Evolutionary conservation across 2,888 invertebrate genomes (phyloP), one percentile per base, ranked within the genome.

Genomic region (Aphodius sticticus): DNA sequence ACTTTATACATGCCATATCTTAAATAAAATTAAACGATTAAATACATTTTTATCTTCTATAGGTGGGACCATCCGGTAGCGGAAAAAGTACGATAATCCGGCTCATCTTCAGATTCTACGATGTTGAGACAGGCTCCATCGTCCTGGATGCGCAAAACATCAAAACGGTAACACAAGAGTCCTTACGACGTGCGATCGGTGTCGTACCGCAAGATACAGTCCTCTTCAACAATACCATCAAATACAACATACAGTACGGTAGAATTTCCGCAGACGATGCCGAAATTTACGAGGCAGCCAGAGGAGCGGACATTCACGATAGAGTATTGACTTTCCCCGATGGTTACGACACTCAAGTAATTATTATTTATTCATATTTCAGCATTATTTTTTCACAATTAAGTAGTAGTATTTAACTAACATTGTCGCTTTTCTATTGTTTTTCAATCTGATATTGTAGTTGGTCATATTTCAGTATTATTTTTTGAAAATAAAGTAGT

Each of bases 151-250:
- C 95, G 0, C 96, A 97, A 87, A 96, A 99, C 89, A 94, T 99
- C 16, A 93, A 95, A 85, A 92, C 95, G 0, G 95, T 99, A 6
- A 95, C 94, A 80, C 95, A 99, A 86, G 92, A 93, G 79, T 96
- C 97, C 78, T 90, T 99, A 70, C 91, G 99, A 14, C 91, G 93
- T 84, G 93, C 93, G 76, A 97, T 99, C 84, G 96, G 97, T 12
- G 96, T 99, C 53, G 99, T 99, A 70, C 99, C 99, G 0, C 99
- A 99, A 88, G 98, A 98, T 86, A 98, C 98, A 0, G 98, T 98
- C 70, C 92, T 99, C 0, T 99, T 99, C 87, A 98, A 99, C 88
- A 96, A 97, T 86, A 94, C 95, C 69, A 96, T 98, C 81, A 94
- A 93, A 93, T 95, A 97, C 87, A 99, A 99, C 88, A 98, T 99